phyloP scores from a whole-genome alignment of 2,797 vertebrate species.

The Pipistrellus kuhlii region DNA sequence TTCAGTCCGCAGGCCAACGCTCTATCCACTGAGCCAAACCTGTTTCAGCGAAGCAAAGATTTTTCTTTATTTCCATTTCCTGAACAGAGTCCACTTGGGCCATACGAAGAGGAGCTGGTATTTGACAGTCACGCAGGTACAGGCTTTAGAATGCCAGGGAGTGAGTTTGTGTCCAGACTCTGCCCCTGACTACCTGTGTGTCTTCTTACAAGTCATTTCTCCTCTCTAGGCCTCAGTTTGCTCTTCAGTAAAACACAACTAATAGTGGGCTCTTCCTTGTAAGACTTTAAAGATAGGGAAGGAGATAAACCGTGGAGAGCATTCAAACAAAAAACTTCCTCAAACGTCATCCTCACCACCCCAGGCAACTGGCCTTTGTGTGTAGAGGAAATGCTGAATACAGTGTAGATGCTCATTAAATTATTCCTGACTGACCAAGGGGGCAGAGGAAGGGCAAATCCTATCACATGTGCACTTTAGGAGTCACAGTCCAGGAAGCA shows the following conservation, averaged over 20 bases:
- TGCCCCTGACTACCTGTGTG: no score
- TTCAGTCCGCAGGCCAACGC: no score
- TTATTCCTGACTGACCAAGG: background rate
- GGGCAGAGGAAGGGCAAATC: background rate
- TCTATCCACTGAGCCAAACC: no score
- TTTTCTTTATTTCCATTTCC: slow-evolving; percentile 26
- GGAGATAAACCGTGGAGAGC: background rate
- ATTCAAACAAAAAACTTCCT: background rate
- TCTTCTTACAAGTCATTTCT: background rate
- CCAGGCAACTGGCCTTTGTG: background rate
- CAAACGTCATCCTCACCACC: background rate
- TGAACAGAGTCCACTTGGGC: background rate
- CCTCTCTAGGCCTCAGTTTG: background rate
- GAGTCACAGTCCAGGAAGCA: background rate
- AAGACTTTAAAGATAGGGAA: background rate
- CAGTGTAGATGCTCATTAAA: slow-evolving; percentile 42
- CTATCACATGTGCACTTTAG: background rate
- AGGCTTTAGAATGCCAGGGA: background rate
- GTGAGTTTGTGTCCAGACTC: background rate
- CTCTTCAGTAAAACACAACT: background rate
- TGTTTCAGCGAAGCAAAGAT: background rate
- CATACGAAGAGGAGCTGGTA: background rate
- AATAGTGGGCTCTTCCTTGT: background rate
- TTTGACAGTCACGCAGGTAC: no score
- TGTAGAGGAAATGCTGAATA: background rate